These are phyloP conservation scores for Atopsyche davidsoni DNA, from an alignment of 1,140 invertebrate species.

Conservation along the genomic window DNA sequence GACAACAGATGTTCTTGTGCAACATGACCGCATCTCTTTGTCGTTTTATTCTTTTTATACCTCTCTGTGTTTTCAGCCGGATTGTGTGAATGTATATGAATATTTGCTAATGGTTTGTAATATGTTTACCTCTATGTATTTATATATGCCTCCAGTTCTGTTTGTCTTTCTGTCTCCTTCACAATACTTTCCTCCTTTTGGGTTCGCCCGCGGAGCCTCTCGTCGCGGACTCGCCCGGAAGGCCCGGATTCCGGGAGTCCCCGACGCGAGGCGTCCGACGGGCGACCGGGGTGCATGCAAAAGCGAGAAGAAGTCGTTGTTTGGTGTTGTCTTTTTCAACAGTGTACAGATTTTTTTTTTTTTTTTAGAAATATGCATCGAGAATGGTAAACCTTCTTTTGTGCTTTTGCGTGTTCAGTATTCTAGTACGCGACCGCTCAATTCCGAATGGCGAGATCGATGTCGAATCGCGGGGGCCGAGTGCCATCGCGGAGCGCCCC, in stretches of 20 bases:
- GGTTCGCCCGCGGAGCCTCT: neutral
- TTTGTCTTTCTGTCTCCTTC: conserved; percentile 10
- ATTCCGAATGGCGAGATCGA: no score
- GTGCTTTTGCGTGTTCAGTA: conserved; percentile 21
- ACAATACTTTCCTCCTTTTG: conserved; percentile 13
- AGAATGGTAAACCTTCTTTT: conserved; percentile 23
- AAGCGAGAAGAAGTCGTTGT: conserved; percentile 20
- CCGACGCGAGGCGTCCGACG: no score
- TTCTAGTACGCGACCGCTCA: neutral
- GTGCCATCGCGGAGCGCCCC: no score
- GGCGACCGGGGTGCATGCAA: no score
- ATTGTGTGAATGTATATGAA: conserved; percentile 25
- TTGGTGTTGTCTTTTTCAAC: conserved; percentile 12
- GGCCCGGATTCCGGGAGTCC: neutral
- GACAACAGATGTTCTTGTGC: neutral
- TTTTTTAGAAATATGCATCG: conserved; percentile 3
- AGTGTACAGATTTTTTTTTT: conserved; percentile 14
- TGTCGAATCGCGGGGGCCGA: no score
- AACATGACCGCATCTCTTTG: conserved; percentile 6
- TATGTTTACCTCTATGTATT: conserved; percentile 4
- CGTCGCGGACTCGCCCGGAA: neutral
- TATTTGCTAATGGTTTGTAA: conserved; percentile 15
- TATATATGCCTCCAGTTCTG: neutral
- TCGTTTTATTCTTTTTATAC: conserved; percentile 8
- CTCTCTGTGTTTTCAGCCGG: conserved; percentile 27